Conservation (phyloP, 2,888 invertebrate species). For the Lathronympha strigana region DNA sequence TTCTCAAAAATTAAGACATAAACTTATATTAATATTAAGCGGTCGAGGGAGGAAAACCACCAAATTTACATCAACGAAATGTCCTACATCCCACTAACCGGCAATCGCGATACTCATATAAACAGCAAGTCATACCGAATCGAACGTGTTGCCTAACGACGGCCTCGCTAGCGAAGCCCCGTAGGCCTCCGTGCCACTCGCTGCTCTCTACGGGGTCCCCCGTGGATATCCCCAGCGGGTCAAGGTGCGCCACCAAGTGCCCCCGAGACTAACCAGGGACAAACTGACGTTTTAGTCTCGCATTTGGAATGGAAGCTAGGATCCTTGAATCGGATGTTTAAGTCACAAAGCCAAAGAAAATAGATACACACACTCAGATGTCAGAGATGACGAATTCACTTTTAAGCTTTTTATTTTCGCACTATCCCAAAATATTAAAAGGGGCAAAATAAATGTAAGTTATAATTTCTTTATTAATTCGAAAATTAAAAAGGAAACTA, state of each 20-base stretch:
- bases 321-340: too few relatives aligned
- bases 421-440: neutral
- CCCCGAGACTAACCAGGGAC: slow-evolving; percentile 89
- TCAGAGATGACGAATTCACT: too few relatives aligned
- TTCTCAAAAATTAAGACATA: too few relatives aligned
- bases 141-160: slow-evolving; percentile 82
- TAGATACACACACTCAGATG: too few relatives aligned
- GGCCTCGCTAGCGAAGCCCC: slow-evolving; percentile 80
- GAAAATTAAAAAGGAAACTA: neutral
- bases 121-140: slow-evolving; percentile 74
- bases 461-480: neutral
- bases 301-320: neutral
- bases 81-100: slow-evolving; percentile 57
- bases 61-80: slow-evolving; percentile 18
- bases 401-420: too few relatives aligned
- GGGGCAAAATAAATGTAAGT: too few relatives aligned
- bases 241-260: slow-evolving; percentile 96
- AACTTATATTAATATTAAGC: too few relatives aligned
- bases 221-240: slow-evolving; percentile 95
- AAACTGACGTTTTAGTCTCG: slow-evolving; percentile 6
- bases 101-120: slow-evolving; percentile 61
- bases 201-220: slow-evolving; percentile 84
- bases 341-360: too few relatives aligned
- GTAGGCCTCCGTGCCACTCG: slow-evolving; percentile 79
- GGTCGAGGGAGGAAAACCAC: neutral